Conservation (phyloP, 2,113 vertebrate species). For the Nyctereutes procyonoides region DNA sequence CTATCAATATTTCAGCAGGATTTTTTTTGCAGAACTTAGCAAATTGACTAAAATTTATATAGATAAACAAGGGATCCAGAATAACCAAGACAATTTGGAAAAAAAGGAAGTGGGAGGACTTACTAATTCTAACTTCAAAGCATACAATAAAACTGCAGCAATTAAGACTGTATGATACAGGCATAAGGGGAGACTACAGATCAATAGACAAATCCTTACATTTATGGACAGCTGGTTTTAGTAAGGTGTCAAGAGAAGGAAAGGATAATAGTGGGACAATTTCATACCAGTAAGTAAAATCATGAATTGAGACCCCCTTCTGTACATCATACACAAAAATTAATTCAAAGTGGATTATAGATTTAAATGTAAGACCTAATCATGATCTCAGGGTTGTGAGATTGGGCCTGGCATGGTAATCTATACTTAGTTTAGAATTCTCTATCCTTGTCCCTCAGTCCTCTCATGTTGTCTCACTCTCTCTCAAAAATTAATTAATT, state of each 20-base stretch:
- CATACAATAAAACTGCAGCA: neutral
- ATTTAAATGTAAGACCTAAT: neutral
- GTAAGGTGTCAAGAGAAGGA: neutral
- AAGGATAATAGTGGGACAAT: neutral
- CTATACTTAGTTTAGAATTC: neutral
- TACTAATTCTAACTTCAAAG: neutral
- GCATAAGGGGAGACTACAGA: neutral
- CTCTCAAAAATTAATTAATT: neutral
- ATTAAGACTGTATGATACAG: neutral
- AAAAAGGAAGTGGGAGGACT: neutral
- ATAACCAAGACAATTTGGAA: neutral
- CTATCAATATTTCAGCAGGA: neutral
- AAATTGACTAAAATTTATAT: neutral
- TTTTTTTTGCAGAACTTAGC: neutral
- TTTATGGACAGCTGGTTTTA: neutral
- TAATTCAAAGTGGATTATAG: neutral
- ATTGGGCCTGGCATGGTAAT: neutral
- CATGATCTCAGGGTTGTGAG: neutral
- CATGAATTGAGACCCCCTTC: neutral
- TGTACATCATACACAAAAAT: neutral
- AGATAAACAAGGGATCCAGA: neutral
- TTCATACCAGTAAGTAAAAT: neutral
- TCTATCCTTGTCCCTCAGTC: neutral
- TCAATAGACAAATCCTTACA: neutral
- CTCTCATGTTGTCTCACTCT: neutral